A percentile compares a stretch with the other conserved stretches of the same genome.
phyloP scores from a whole-genome alignment of 2,113 vertebrate genomes.

The Bolborhynchus lineola region DNA sequence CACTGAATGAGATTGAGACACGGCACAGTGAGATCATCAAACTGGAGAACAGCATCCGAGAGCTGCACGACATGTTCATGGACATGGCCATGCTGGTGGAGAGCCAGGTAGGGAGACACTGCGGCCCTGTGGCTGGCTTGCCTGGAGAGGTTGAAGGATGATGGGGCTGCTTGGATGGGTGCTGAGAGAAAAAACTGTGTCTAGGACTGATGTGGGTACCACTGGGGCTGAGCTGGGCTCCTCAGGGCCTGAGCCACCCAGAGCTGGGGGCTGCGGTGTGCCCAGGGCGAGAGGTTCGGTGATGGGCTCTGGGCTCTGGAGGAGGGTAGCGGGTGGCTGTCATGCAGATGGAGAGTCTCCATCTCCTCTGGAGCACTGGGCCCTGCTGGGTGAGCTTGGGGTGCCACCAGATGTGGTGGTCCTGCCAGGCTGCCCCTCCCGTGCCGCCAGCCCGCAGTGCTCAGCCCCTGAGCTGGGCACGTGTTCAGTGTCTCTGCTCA shows the following conservation, averaged over 20 bases:
- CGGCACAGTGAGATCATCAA: constrained; percentile 96
- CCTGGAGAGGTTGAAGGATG: fast-evolving
- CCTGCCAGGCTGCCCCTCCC: neutral
- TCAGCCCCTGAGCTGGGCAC: neutral
- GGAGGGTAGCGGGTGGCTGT: neutral
- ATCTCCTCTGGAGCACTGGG: neutral
- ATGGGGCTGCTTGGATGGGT: neutral
- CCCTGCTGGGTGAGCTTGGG: neutral
- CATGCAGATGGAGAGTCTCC: neutral
- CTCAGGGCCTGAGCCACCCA: neutral
- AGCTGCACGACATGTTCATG: constrained; percentile 98
- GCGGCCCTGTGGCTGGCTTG: neutral
- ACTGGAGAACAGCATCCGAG: constrained; percentile 95
- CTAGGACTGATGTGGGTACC: neutral
- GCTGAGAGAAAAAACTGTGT: neutral
- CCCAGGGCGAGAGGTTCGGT: fast-evolving
- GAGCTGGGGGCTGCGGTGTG: neutral
- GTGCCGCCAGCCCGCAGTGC: fast-evolving
- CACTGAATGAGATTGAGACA: constrained; percentile 94
- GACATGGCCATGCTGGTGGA: constrained; percentile 99
- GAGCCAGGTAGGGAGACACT: constrained; percentile 84
- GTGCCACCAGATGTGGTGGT: neutral
- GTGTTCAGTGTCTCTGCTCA: neutral
- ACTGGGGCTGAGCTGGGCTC: neutral
- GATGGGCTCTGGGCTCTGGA: neutral